These are phyloP conservation scores for Tetraodon nigroviridis DNA, from an alignment of 2,113 vertebrate genomes.

Conservation along the genomic window DNA sequence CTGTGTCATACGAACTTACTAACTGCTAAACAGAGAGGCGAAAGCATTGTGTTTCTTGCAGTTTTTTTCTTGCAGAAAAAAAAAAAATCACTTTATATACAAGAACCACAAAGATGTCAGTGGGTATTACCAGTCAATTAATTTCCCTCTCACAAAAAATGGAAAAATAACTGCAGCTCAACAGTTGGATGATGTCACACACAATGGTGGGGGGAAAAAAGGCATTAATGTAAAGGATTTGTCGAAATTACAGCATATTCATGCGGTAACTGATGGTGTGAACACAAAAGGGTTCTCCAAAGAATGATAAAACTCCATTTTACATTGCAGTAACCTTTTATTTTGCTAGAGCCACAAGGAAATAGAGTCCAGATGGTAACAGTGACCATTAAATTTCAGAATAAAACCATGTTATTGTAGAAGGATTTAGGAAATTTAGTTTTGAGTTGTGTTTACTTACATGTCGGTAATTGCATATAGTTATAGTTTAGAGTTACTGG, in stretches of 20 bases:
- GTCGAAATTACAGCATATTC: conserved; percentile 13
- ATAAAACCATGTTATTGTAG: conserved; percentile 8
- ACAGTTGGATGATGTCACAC: conserved; percentile 15
- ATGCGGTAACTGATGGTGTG: conserved; percentile 21
- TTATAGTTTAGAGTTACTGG: conserved; percentile 14
- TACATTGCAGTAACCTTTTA: conserved; percentile 12
- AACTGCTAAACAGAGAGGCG: no score
- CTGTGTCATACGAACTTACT: no score
- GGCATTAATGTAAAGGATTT: neutral
- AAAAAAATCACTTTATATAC: conserved; percentile 27
- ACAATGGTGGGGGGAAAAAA: neutral
- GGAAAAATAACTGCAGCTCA: conserved; percentile 19
- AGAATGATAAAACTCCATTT: conserved; percentile 23
- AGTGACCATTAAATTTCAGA: conserved; percentile 5
- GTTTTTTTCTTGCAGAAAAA: conserved; percentile 17
- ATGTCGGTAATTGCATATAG: conserved; percentile 1
- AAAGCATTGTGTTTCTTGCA: no score
- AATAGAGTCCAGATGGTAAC: conserved; percentile 16
- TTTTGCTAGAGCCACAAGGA: conserved; percentile 10
- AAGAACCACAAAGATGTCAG: conserved; percentile 24
- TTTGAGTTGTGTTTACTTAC: neutral
- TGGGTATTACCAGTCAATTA: conserved; percentile 26
- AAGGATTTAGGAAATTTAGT: conserved; percentile 3
- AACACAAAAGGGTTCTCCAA: conserved; percentile 7
- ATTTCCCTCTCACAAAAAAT: conserved; percentile 26